phyloP scores from a whole-genome alignment of 2,888 invertebrate genomes.

The Steinernema carpocapsae region DNA sequence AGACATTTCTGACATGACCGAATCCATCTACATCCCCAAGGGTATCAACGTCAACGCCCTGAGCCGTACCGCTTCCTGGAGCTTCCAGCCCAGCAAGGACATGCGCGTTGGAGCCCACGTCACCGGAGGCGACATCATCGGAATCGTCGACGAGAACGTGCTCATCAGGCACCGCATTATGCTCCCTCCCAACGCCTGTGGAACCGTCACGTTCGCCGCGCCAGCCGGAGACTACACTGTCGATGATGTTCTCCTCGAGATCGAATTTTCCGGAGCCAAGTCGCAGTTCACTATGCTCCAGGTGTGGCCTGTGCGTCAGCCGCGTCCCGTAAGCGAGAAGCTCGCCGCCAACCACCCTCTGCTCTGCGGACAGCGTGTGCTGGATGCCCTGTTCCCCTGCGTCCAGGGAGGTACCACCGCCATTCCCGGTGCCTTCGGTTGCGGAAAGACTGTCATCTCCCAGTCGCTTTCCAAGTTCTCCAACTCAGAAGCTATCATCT shows the following conservation, averaged over 20 bases:
- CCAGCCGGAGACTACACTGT: constrained; percentile 90
- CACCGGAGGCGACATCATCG: constrained; percentile 96
- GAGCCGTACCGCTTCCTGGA: constrained; percentile 83
- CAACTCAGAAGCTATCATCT: constrained; percentile 98
- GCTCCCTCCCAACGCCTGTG: constrained; percentile 90
- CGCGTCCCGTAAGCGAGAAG: constrained; percentile 94
- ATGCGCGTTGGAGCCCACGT: constrained; percentile 90
- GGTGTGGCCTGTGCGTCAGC: constrained; percentile 98
- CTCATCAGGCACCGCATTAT: constrained; percentile 96
- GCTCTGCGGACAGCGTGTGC: constrained; percentile 94
- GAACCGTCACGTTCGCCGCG: constrained; percentile 93
- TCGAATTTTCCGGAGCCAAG: constrained; percentile 95
- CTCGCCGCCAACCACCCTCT: constrained; percentile 96
- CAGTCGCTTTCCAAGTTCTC: constrained; percentile 99
- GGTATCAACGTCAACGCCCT: constrained; percentile 93
- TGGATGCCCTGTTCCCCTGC: constrained; percentile 96
- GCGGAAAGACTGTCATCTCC: constrained; percentile 99
- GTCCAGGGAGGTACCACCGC: constrained; percentile 71
- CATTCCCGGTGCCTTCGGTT: constrained; percentile 84
- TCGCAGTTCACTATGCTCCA: constrained; percentile 93
- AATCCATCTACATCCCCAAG: constrained; percentile 98
- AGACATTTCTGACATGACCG: constrained; percentile 89
- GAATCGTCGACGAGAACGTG: constrained; percentile 93
- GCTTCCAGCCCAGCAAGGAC: constrained; percentile 79
- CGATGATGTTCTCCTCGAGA: constrained; percentile 94